These are phyloP conservation scores for Marasmarcha lunaedactyla DNA, from an alignment of 2,888 invertebrate genomes.

Conservation along the genomic window DNA sequence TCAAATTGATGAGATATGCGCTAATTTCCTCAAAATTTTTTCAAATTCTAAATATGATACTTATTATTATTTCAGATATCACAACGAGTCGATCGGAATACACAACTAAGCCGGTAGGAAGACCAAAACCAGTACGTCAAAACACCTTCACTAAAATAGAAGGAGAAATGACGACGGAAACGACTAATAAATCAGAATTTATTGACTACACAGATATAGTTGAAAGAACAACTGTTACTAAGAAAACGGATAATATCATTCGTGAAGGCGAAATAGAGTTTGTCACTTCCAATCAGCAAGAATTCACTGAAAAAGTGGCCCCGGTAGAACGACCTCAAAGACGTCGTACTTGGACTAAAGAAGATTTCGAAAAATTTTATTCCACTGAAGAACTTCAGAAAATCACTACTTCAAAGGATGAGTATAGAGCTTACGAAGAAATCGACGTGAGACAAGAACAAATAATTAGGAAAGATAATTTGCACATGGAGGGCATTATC, in stretches of 20 bases:
- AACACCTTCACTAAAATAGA: slow-evolving; percentile 84
- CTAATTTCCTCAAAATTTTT: too few species aligned
- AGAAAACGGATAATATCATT: slow-evolving; percentile 75
- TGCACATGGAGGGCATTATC: slow-evolving; percentile 63
- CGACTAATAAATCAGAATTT: slow-evolving; percentile 76
- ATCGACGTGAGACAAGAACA: slow-evolving; percentile 59
- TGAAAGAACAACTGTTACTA: slow-evolving; percentile 71
- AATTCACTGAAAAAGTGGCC: slow-evolving; percentile 71
- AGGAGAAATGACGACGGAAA: slow-evolving; percentile 78
- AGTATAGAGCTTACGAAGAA: slow-evolving; percentile 73
- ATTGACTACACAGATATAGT: slow-evolving; percentile 71
- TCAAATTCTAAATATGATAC: too few species aligned
- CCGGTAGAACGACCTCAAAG: slow-evolving; percentile 70
- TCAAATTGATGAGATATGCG: too few species aligned
- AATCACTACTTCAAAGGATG: slow-evolving; percentile 76
- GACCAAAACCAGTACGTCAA: slow-evolving; percentile 74
- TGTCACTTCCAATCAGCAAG: slow-evolving; percentile 73
- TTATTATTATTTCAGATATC: slow-evolving; percentile 73
- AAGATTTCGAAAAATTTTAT: slow-evolving; percentile 78
- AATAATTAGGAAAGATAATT: slow-evolving; percentile 55
- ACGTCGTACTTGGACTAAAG: slow-evolving; percentile 78
- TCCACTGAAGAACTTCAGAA: slow-evolving; percentile 66
- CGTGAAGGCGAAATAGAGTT: slow-evolving; percentile 77
- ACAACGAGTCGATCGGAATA: slow-evolving; percentile 79
- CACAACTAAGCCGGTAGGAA: slow-evolving; percentile 75